Conservation (phyloP, 2,113 vertebrate species). For the Elaphurus davidianus region DNA sequence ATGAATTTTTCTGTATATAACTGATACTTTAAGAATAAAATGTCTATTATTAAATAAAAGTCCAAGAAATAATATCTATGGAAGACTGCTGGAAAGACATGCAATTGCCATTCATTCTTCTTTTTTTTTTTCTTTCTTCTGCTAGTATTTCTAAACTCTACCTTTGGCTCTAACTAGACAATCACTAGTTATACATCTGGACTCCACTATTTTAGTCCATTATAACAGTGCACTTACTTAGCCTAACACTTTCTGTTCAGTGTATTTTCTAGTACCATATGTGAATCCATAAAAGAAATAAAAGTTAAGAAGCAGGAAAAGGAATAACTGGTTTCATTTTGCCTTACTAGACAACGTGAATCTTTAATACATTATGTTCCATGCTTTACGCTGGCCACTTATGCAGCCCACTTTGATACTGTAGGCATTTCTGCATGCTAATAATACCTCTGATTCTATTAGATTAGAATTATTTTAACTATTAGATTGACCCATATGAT, state of each 20-base stretch:
- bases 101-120: not conserved
- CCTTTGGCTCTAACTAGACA: not conserved
- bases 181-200: not conserved
- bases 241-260: not conserved
- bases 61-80: not conserved
- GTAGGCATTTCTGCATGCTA: not conserved
- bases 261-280: not conserved
- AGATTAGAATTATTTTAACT: constrained; percentile 25
- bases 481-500: not conserved
- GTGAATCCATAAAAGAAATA: not conserved
- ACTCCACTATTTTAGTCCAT: not conserved
- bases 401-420: not conserved
- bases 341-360: not conserved
- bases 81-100: not conserved
- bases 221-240: not conserved
- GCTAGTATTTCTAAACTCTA: not conserved
- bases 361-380: not conserved
- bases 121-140: not conserved
- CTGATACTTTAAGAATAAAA: not conserved
- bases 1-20: not conserved
- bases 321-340: not conserved
- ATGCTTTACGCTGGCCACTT: not conserved
- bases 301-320: not conserved
- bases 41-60: constrained; percentile 23
- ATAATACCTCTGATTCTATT: not conserved